Percentiles rank a stretch among this genome's conserved stretches.
These are phyloP conservation scores for Lasioglossum lativentre DNA, from an alignment of 2,888 invertebrate species.

Conservation along the genomic window DNA sequence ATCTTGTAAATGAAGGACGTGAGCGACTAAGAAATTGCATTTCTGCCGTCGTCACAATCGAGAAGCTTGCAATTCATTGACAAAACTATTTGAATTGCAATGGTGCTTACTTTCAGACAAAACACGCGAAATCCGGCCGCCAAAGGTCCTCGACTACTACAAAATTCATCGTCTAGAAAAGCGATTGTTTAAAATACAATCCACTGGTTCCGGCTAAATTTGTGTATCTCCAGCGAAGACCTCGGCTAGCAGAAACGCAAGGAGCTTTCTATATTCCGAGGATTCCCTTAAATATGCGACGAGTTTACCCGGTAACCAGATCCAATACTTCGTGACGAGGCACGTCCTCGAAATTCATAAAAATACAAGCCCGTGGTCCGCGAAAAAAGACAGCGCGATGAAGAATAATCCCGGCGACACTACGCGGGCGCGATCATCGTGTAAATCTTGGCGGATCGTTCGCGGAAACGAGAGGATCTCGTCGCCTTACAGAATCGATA, in stretches of 20 bases:
- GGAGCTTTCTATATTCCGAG: neutral
- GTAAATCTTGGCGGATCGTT: neutral
- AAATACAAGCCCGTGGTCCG: neutral
- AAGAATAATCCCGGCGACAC: constrained; percentile 1
- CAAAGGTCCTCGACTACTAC: neutral
- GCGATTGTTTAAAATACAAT: neutral
- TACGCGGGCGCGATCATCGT: constrained; percentile 6
- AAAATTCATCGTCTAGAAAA: neutral
- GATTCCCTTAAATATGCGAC: constrained; percentile 2
- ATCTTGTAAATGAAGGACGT: too few relatives aligned
- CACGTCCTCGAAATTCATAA: constrained; percentile 14
- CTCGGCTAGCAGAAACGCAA: neutral
- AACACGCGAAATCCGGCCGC: neutral
- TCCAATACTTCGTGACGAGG: constrained; percentile 12
- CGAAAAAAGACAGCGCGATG: neutral
- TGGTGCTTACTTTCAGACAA: too few relatives aligned
- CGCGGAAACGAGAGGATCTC: constrained; percentile 1
- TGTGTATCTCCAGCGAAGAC: neutral
- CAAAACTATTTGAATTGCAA: too few relatives aligned
- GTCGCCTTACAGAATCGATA: constrained; percentile 21
- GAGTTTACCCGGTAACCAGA: neutral
- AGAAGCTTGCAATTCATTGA: too few relatives aligned
- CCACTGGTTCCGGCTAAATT: neutral
- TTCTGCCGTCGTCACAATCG: too few relatives aligned
- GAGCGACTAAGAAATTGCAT: too few relatives aligned